A percentile compares a stretch with the other conserved stretches of the same genome.
phyloP scores from a whole-genome alignment of 1,140 invertebrate species.

The Panulirus ornatus region DNA sequence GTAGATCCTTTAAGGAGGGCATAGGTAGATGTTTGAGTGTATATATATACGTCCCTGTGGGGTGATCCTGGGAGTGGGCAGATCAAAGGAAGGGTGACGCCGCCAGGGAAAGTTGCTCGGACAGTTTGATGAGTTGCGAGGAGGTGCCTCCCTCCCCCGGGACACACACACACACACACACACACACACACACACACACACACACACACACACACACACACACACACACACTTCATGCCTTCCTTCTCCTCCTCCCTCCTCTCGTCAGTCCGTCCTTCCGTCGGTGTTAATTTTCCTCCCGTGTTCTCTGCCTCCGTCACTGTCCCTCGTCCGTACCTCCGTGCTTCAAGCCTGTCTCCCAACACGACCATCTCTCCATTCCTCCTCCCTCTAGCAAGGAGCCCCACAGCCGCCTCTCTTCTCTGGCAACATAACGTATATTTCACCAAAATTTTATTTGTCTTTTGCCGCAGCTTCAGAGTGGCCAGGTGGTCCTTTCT shows the following conservation, averaged over 20 bases:
- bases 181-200: not conserved
- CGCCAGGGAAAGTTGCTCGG: constrained; percentile 6
- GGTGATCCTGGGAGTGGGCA: not conserved
- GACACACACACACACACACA: not conserved
- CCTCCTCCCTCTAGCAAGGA: not conserved
- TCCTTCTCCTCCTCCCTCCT: not conserved
- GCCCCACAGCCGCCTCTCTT: not conserved
- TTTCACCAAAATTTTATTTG: not conserved
- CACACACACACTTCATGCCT: not conserved
- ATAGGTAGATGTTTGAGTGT: too few species aligned
- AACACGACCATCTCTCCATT: not conserved
- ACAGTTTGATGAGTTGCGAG: constrained; percentile 31
- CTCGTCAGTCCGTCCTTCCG: not conserved
- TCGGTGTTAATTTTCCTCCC: not conserved
- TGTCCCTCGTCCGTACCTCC: not conserved
- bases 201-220: not conserved
- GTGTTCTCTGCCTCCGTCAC: not conserved
- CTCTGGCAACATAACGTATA: not conserved
- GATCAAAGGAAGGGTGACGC: constrained; percentile 34
- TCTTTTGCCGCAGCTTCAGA: too few species aligned
- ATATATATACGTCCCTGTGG: too few species aligned
- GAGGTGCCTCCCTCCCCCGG: not conserved
- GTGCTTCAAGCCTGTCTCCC: not conserved
- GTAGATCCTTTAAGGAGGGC: too few species aligned
- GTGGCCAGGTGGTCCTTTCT: too few species aligned